These are phyloP conservation scores for Octonoba sinensis DNA, from an alignment of 2,888 invertebrate genomes.

Conservation along the genomic window DNA sequence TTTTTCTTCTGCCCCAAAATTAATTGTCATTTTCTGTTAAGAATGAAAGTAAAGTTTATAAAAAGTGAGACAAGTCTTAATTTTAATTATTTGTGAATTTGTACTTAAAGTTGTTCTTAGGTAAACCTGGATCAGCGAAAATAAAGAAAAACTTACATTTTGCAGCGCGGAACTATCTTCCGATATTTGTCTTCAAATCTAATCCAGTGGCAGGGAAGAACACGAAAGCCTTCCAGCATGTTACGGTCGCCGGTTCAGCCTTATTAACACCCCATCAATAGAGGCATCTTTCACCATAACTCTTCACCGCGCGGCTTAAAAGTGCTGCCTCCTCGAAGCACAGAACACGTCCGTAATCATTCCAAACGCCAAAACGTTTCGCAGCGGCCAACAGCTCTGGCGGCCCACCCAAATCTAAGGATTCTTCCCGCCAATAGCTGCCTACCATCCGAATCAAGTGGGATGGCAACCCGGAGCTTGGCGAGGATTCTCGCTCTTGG, in stretches of 20 bases:
- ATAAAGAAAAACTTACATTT: constrained; percentile 48
- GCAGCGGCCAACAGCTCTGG: constrained; percentile 43
- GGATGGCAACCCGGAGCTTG: constrained; percentile 28
- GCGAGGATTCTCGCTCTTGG: constrained; percentile 4
- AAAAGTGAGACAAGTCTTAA: too few relatives aligned
- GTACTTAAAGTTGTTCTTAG: too few relatives aligned
- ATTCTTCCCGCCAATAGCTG: constrained; percentile 46
- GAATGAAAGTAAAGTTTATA: too few relatives aligned
- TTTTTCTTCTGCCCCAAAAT: too few relatives aligned
- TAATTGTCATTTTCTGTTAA: too few relatives aligned
- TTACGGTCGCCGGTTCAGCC: constrained; percentile 30
- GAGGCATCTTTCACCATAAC: constrained; percentile 43
- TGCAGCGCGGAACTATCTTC: constrained; percentile 22
- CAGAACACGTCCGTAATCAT: constrained; percentile 34
- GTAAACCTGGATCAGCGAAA: too few relatives aligned
- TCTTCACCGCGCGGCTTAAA: constrained; percentile 38
- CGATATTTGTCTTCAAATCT: constrained; percentile 37
- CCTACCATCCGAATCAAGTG: constrained; percentile 17
- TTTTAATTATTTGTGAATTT: too few relatives aligned
- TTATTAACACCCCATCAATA: constrained; percentile 47
- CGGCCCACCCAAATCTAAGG: constrained; percentile 57
- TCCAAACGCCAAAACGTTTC: constrained; percentile 51
- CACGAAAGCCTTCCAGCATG: constrained; percentile 41
- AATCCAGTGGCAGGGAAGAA: constrained; percentile 30
- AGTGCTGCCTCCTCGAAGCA: constrained; percentile 15